phyloP scores from a whole-genome alignment of 1,140 invertebrate species.

The Akabosia matsudoensis region DNA sequence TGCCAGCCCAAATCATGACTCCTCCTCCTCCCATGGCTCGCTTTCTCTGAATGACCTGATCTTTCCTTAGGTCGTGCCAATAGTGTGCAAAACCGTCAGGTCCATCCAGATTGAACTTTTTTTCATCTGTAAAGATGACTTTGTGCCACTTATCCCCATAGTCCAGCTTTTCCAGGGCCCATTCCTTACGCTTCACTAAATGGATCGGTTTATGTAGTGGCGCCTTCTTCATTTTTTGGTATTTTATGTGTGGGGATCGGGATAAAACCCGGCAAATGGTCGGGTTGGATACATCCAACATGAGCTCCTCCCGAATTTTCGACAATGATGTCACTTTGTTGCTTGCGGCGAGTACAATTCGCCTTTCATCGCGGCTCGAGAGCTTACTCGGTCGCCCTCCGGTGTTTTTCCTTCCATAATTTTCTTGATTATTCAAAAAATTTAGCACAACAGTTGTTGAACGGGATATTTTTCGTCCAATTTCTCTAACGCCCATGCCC shows the following conservation, averaged over 20 bases:
- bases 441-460: neutral
- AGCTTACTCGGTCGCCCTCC: neutral
- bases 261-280: neutral
- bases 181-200: neutral
- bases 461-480: neutral
- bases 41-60: constrained; percentile 14
- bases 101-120: constrained; percentile 48
- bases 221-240: neutral
- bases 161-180: neutral
- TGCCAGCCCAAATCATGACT: neutral
- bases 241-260: neutral
- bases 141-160: constrained; percentile 18
- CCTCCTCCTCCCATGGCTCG: neutral
- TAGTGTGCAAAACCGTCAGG: constrained; percentile 45
- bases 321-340: neutral
- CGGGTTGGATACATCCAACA: neutral
- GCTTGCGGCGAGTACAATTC: neutral
- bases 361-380: neutral
- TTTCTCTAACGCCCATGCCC: neutral
- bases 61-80: constrained; percentile 48
- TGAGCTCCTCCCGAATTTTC: neutral
- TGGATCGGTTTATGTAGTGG: neutral
- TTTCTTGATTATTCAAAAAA: neutral
- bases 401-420: neutral
- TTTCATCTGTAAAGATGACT: constrained; percentile 43